phyloP scores from a whole-genome alignment of 1,140 invertebrate species.

The Drosophila nannoptera region DNA sequence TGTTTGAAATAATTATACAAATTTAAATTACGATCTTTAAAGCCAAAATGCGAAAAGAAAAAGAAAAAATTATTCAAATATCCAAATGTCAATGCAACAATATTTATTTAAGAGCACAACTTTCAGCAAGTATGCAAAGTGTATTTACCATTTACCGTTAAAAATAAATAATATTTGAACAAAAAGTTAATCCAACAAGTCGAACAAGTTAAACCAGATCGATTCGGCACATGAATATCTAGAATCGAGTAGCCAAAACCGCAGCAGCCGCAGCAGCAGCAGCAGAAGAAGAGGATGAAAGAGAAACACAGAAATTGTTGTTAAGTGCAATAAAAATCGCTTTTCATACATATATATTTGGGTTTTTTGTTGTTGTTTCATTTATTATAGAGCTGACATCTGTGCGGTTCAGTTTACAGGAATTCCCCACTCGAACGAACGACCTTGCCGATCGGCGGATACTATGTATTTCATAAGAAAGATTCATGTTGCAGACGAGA shows the following conservation, averaged over 20 bases:
- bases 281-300: neutral
- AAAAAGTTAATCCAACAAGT: constrained; percentile 27
- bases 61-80: too few relatives aligned
- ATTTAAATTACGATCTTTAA: constrained; percentile 26
- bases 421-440: constrained; percentile 53
- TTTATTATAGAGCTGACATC: constrained; percentile 28
- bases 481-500: constrained; percentile 39
- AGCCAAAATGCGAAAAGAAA: constrained; percentile 11
- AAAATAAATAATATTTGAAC: constrained; percentile 5
- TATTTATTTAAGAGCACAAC: constrained; percentile 30
- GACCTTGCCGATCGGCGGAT: constrained; percentile 68
- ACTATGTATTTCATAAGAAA: constrained; percentile 6
- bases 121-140: constrained; percentile 55
- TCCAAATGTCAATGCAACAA: constrained; percentile 34
- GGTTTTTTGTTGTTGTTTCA: constrained; percentile 22
- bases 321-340: constrained; percentile 50
- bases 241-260: constrained; percentile 44
- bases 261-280: too few relatives aligned
- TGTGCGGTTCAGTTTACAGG: constrained; percentile 43
- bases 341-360: constrained; percentile 24
- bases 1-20: constrained; percentile 24
- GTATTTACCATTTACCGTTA: constrained; percentile 71
- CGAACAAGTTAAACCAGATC: constrained; percentile 70
- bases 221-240: constrained; percentile 19
- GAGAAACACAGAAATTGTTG: constrained; percentile 28